Conservation (phyloP, 2,797 vertebrate genomes). For the Hemitrygon akajei region DNA sequence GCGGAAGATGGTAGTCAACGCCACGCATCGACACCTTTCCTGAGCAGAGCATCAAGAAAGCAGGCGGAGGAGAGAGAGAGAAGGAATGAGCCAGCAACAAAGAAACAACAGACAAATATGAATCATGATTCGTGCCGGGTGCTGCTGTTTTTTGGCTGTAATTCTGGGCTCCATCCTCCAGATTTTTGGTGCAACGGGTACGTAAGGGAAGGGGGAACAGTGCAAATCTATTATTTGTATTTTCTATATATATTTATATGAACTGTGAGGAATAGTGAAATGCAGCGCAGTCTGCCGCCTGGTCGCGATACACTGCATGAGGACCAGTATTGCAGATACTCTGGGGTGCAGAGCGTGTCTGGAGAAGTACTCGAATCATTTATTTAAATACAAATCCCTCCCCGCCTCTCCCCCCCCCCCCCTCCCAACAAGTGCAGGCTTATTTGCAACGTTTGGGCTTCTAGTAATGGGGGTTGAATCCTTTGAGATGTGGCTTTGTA, state of each 20-base stretch:
- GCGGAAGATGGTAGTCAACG: not conserved
- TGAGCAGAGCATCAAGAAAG: not conserved
- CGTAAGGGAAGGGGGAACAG: slow-evolving; percentile 28
- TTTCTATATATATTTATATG: not conserved
- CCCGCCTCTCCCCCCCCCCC: not conserved
- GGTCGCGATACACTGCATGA: slow-evolving; percentile 17
- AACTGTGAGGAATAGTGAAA: slow-evolving; percentile 39
- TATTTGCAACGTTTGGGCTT: not conserved
- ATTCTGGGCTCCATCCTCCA: slow-evolving; percentile 59
- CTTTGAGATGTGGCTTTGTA: not conserved
- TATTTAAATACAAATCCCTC: not conserved
- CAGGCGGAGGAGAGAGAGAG: not conserved
- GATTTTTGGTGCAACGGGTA: slow-evolving; percentile 56
- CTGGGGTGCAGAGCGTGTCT: not conserved
- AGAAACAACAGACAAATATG: slow-evolving; percentile 60
- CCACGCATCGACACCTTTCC: not conserved
- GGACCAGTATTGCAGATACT: slow-evolving; percentile 14
- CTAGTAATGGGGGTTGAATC: not conserved
- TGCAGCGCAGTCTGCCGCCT: slow-evolving; percentile 35
- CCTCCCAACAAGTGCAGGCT: not conserved
- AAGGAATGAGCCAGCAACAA: not conserved
- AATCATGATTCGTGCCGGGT: slow-evolving; percentile 72
- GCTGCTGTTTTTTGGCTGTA: slow-evolving; percentile 67
- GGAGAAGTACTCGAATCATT: not conserved
- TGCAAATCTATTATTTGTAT: not conserved